Percentiles rank a stretch among this genome's conserved stretches.
These are phyloP conservation scores for Didymodactylos carnosus DNA, from an alignment of 2,888 invertebrate species.

Conservation along the genomic window DNA sequence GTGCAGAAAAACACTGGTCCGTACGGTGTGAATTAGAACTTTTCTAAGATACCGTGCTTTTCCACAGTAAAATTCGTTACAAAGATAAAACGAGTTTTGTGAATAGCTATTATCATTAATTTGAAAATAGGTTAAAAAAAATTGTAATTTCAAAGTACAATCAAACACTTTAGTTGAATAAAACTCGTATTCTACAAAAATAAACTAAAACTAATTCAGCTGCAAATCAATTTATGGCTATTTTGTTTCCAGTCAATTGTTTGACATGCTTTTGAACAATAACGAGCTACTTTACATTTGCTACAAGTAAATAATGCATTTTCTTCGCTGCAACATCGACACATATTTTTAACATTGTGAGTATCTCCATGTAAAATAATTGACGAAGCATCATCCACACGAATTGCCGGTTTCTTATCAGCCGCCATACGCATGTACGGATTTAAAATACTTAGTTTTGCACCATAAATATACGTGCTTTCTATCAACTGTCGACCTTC, in stretches of 20 bases:
- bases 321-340: neutral
- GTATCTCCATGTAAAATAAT: neutral
- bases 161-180: no score
- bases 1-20: no score
- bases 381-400: neutral
- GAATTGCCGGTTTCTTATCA: neutral
- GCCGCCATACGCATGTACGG: slow-evolving; percentile 2
- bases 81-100: no score
- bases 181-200: no score
- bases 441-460: neutral
- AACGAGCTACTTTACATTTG: neutral
- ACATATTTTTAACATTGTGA: neutral
- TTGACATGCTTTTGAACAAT: slow-evolving; percentile 1
- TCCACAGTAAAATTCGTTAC: no score
- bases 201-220: neutral
- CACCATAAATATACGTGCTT: neutral
- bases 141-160: no score
- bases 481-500: neutral
- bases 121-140: no score
- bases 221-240: neutral
- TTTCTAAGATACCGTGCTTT: no score
- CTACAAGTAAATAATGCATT: neutral
- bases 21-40: no score
- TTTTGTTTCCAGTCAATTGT: neutral
- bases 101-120: no score